A percentile compares a stretch with the other conserved stretches of the same genome.
Conservation (phyloP, 2,888 invertebrate species). For the Drosophila neutralis region DNA sequence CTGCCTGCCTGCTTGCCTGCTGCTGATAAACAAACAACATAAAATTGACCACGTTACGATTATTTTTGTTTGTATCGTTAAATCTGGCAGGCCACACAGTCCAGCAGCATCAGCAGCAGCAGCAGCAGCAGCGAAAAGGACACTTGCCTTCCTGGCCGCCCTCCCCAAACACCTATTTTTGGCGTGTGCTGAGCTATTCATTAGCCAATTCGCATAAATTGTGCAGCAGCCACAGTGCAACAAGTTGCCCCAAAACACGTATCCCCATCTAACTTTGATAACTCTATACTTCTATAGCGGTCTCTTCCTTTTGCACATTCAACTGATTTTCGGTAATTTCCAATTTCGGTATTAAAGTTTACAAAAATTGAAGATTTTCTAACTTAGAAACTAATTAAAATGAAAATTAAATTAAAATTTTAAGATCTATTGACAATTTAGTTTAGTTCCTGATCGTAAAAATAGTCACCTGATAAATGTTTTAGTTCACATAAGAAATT, state of each 20-base stretch:
- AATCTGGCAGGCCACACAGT: constrained; percentile 24
- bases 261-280: not conserved
- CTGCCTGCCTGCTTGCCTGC: constrained; percentile 22
- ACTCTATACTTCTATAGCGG: not conserved
- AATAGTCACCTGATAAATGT: no score
- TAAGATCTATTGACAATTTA: not conserved
- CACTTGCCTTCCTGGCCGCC: not conserved
- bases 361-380: not conserved
- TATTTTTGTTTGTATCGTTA: constrained; percentile 71
- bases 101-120: constrained; percentile 1
- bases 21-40: constrained; percentile 64
- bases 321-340: not conserved
- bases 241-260: not conserved
- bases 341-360: not conserved
- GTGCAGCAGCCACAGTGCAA: constrained; percentile 44
- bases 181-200: constrained; percentile 19
- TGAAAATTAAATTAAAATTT: no score
- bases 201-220: constrained; percentile 67
- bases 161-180: not conserved
- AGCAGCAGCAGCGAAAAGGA: constrained; percentile 3
- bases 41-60: constrained; percentile 67
- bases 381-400: not conserved
- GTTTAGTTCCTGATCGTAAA: not conserved
- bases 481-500: not conserved
- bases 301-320: not conserved